Evolutionary conservation across 2,113 vertebrate species (phyloP).

Genomic region (Orcinus orca): DNA sequence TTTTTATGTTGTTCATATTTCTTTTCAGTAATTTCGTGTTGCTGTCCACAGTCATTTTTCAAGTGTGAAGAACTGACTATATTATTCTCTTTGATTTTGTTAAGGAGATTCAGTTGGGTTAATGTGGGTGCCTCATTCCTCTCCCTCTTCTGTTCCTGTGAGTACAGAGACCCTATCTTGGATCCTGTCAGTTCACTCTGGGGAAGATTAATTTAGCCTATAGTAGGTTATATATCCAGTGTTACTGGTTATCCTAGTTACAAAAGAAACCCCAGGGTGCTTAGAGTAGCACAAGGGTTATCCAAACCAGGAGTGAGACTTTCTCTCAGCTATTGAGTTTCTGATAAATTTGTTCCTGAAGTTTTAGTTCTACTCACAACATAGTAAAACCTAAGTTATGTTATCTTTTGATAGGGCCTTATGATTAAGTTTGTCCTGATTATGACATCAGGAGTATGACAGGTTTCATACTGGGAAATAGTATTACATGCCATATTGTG

Average conservation of each 20-base stretch:
- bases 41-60: neutral
- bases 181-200: neutral
- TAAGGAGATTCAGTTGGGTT: neutral
- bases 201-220: neutral
- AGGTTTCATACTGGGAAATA: neutral
- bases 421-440: neutral
- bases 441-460: neutral
- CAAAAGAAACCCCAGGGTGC: neutral
- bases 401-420: neutral
- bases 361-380: neutral
- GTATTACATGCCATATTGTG: neutral
- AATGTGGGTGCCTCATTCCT: neutral
- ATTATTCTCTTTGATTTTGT: neutral
- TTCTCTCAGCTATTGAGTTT: neutral
- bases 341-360: neutral
- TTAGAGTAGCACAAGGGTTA: neutral
- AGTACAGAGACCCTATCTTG: neutral
- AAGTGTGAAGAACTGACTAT: neutral
- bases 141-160: too few relatives aligned
- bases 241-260: neutral
- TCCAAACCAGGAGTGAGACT: neutral
- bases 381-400: neutral
- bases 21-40: neutral
- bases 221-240: neutral
- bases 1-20: neutral